These are phyloP conservation scores for Microctenopoma steveboyesi DNA, from an alignment of 2,797 vertebrate species.

Conservation along the genomic window DNA sequence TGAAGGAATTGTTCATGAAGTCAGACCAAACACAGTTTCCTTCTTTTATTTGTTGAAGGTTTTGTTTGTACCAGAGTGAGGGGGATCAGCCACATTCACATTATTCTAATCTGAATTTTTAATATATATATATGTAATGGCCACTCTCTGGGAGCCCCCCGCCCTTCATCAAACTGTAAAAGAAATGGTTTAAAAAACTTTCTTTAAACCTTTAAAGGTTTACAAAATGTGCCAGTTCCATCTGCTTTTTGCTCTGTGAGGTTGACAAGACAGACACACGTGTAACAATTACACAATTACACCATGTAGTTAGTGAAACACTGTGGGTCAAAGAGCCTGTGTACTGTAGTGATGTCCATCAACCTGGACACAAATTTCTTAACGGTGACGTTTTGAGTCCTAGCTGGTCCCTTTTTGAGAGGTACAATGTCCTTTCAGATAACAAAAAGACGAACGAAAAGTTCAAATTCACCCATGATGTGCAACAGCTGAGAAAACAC, in stretches of 20 bases:
- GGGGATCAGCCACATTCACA: too few species aligned
- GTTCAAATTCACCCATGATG: background rate
- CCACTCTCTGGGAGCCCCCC: too few species aligned
- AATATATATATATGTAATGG: too few species aligned
- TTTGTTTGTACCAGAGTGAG: too few species aligned
- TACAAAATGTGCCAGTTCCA: conserved; percentile 33
- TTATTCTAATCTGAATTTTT: too few species aligned
- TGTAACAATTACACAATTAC: conserved; percentile 8
- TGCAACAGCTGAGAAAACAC: conserved; percentile 54
- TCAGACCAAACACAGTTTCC: too few species aligned
- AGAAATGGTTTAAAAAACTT: too few species aligned
- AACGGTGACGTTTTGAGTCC: background rate
- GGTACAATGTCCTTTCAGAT: conserved; percentile 3
- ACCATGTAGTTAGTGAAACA: conserved; percentile 14
- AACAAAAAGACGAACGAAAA: background rate
- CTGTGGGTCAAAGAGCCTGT: background rate
- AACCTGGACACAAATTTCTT: background rate
- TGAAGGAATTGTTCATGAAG: too few species aligned
- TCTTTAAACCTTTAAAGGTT: background rate
- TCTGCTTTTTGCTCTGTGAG: conserved; percentile 12
- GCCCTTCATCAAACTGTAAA: too few species aligned
- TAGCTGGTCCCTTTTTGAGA: background rate
- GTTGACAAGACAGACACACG: background rate
- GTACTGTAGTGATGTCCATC: background rate
- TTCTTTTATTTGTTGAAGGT: too few species aligned